phyloP scores from a whole-genome alignment of 2,888 invertebrate genomes.

The Nomada hirtipes region DNA sequence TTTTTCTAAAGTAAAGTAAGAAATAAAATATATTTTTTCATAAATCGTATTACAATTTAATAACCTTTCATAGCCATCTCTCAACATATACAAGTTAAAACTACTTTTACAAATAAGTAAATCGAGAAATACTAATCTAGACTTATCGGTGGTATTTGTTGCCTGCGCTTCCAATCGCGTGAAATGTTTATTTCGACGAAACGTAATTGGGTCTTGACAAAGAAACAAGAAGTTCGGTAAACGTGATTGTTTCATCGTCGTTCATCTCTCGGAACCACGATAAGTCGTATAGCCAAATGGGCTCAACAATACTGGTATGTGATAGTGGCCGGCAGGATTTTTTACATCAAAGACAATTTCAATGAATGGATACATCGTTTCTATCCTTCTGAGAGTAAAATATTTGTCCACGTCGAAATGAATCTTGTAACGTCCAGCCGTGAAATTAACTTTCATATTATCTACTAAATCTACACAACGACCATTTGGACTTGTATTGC shows the following conservation, averaged over 20 bases:
- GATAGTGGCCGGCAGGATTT: conserved; percentile 88
- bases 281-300: conserved; percentile 93
- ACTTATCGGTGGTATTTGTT: not conserved
- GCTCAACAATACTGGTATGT: conserved; percentile 90
- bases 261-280: conserved; percentile 87
- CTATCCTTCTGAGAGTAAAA: conserved; percentile 87
- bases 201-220: conserved; percentile 7
- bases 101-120: no score
- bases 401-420: conserved; percentile 91
- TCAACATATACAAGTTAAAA: not conserved
- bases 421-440: conserved; percentile 90
- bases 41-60: conserved; percentile 15
- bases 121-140: not conserved
- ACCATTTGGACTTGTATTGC: conserved; percentile 88
- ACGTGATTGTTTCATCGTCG: conserved; percentile 1
- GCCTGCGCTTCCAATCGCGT: conserved; percentile 1
- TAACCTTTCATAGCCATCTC: not conserved
- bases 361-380: conserved; percentile 91
- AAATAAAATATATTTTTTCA: conserved; percentile 55
- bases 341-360: conserved; percentile 91
- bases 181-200: conserved; percentile 30
- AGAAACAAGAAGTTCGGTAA: conserved; percentile 1
- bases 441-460: conserved; percentile 85
- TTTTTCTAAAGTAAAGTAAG: conserved; percentile 8
- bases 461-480: conserved; percentile 88